Base-by-base conservation (phyloP, 2,797 vertebrate genomes). In the Sebastes reedi region DNA sequence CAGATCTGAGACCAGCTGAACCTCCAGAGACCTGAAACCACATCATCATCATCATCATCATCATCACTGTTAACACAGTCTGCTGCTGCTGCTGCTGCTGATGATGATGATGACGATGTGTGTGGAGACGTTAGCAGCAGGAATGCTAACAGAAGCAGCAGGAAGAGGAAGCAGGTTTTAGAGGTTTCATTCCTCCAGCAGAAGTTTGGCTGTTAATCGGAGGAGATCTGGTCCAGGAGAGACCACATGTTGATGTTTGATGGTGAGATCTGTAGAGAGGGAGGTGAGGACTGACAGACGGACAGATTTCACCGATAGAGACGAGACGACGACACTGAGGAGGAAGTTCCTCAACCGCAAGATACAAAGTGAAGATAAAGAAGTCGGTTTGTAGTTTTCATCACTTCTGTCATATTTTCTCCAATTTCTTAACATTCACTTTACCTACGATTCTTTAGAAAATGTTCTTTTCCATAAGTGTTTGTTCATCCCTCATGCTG, bases 141-240 rank as follows among this genome's bases (percentile, higher is more conserved):
- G 87, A 89, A 84, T 80, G 82, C 75, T 88, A 85, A 88, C 79
- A 85, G 81, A 84, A 89, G 66, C 73, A 59, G 58, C 80, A 79
- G 88, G 81, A 90, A 82, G 75, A 86, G 88, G 92, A 90, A 87
- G 88, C 85, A 27, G 55, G 13, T 27, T 27, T 58, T 16, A 4
- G 24, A 16, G 32, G 16, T 70, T 32, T 80, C 59, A 87, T 91
- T 79, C 72, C 65, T 91, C 82, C 80, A 82, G 80, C 88, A 85
- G 79, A 82, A 70, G 69, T 80, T 10, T 54, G 62, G 76, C 84
- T 30, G 71, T 74, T 85, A 69, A 88, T 84, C 80, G 83, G 59
- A 74, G 39, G 73, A 61, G 60, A 77, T 81, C 75, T 72, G 72
- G 58, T 88, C 82, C 90, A 83, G 71, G 70, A 54, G 77, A 5